These are phyloP conservation scores for Gymnopithys bicolor DNA, from an alignment of 2,797 vertebrate species.

Conservation along the genomic window DNA sequence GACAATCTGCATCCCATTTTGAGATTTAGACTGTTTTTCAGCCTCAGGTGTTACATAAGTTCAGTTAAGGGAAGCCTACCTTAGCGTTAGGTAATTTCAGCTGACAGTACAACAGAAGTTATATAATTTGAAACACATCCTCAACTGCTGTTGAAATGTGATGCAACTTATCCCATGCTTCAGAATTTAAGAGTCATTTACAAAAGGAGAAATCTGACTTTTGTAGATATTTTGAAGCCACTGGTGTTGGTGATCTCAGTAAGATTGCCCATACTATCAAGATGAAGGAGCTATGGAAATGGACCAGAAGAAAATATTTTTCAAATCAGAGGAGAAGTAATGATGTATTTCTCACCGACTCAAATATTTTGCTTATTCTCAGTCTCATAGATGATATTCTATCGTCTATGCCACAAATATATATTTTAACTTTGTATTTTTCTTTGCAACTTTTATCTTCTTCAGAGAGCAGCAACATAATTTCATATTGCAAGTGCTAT, in stretches of 20 bases:
- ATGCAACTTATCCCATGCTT: neutral
- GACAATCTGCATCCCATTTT: neutral
- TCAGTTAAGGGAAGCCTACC: neutral
- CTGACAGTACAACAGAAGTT: neutral
- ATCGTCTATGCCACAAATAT: neutral
- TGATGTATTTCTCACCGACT: neutral
- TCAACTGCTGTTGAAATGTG: neutral
- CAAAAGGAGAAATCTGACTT: neutral
- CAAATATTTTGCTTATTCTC: neutral
- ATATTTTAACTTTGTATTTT: neutral
- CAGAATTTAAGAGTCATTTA: neutral
- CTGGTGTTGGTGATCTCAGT: neutral
- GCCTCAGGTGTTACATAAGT: neutral
- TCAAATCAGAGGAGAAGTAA: neutral
- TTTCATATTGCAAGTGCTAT: neutral
- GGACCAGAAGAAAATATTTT: neutral
- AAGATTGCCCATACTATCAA: neutral
- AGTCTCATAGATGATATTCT: too few relatives aligned
- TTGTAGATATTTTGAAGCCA: neutral
- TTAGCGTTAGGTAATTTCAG: neutral
- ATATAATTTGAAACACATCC: rapidly evolving
- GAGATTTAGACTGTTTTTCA: neutral
- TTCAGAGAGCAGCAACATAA: neutral
- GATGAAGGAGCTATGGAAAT: neutral
- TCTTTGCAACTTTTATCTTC: neutral